Conservation (phyloP, 2,113 vertebrate species). For the Vireo altiloquus region DNA sequence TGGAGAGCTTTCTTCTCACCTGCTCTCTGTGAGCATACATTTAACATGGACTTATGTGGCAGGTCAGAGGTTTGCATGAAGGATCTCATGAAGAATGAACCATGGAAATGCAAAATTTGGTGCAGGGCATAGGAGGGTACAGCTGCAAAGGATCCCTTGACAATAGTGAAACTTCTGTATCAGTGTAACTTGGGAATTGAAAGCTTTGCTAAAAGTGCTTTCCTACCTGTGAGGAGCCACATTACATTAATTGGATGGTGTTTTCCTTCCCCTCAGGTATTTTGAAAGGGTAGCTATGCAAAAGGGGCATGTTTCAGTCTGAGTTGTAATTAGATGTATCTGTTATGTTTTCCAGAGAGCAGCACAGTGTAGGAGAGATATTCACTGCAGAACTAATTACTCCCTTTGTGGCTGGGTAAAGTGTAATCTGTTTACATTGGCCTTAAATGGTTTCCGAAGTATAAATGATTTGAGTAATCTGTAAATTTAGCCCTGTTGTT, state of each 20-base stretch:
- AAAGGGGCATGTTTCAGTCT: neutral
- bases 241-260: neutral
- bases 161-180: neutral
- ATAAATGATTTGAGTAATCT: neutral
- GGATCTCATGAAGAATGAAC: neutral
- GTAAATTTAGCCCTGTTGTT: neutral
- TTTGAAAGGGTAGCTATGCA: neutral
- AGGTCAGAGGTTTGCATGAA: neutral
- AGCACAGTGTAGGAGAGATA: neutral
- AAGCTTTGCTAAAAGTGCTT: neutral
- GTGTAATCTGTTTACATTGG: neutral
- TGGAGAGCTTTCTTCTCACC: neutral
- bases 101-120: neutral
- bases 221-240: neutral
- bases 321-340: neutral
- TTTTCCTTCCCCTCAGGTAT: neutral
- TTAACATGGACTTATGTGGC: neutral
- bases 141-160: neutral
- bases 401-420: neutral
- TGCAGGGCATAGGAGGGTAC: neutral
- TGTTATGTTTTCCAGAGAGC: neutral
- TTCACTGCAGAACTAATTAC: neutral
- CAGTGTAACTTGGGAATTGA: neutral
- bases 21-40: neutral
- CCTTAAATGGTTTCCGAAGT: neutral